Evolutionary conservation across 2,113 vertebrate genomes (phyloP), one percentile per base, ranked within the genome.

Genomic region (Tor tambroides): DNA sequence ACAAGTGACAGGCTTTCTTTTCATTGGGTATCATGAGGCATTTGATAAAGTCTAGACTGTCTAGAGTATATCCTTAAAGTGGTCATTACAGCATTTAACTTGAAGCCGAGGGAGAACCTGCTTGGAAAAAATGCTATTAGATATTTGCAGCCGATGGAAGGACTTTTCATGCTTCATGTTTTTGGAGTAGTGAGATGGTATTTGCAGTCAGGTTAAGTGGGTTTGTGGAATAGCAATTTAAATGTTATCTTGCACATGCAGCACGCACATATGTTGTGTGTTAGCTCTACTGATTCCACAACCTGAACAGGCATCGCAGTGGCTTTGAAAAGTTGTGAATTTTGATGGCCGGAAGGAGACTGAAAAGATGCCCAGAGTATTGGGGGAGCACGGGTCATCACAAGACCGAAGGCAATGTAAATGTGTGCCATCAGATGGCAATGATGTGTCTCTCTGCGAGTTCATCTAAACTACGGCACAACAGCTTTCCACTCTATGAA

Each of bases 401-500:
- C 21, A 26, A 56, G 30, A 74, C 23, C 8, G 21, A 38, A 84
- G 46, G 71, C 51, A 74, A 71, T 85, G 46, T 86, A 71, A 90
- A 92, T 88, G 86, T 86, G 92, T 77, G 77, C 46, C 35, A 61
- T 75, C 87, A 93, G 93, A 92, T 93, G 90, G 54, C 93, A 93
- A 93, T 85, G 79, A 83, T 72, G 46, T 63, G 17, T 69, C 56
- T 89, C 84, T 74, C 46, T 19, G 63, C 74, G 78, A 71, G 67
- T 17, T 94, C 93, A 93, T 94, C 94, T 94, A 93, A 95, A 94
- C 94, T 95, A 94, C 95, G 93, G 93, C 92, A 92, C 95, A 92
- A 95, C 95, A 93, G 94, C 93, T 94, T 95, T 94, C 94, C 95
- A 95, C 89, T 94, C 94, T 94, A 93, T 95, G 94, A 94, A 95